phyloP scores from a whole-genome alignment of 2,888 invertebrate genomes.

The Entomobrya multifasciata region DNA sequence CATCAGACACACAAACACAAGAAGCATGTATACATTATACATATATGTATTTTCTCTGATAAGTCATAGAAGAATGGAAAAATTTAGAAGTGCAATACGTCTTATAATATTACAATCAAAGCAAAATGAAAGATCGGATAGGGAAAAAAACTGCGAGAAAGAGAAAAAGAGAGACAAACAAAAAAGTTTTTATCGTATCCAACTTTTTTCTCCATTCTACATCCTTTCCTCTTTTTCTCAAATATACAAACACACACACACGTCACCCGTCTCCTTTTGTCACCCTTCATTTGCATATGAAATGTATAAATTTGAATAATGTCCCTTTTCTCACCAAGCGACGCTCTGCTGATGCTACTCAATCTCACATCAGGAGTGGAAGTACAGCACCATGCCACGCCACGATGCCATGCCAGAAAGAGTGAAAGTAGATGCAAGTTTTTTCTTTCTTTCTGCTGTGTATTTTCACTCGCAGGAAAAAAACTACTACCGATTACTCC shows the following conservation, averaged over 20 bases:
- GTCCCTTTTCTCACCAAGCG: slow-evolving; percentile 46
- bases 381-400: no score
- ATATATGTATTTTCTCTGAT: neutral
- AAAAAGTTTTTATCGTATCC: slow-evolving; percentile 42
- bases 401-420: no score
- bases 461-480: no score
- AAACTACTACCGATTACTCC: neutral
- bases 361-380: neutral
- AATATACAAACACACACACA: neutral
- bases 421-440: no score
- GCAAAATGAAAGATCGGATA: neutral
- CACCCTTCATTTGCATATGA: slow-evolving; percentile 67
- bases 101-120: no score
- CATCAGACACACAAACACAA: neutral
- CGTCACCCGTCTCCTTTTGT: slow-evolving; percentile 48
- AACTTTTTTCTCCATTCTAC: slow-evolving; percentile 31
- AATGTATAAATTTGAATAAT: slow-evolving; percentile 71
- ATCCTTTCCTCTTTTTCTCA: slow-evolving; percentile 28
- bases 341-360: neutral
- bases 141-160: slow-evolving; percentile 37
- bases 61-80: neutral
- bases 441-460: no score
- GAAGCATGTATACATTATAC: neutral
- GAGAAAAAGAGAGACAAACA: slow-evolving; percentile 31
- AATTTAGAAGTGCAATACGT: slow-evolving; percentile 13